phyloP scores from a whole-genome alignment of 2,888 invertebrate genomes.

The Chaetogeoica ovagalla region DNA sequence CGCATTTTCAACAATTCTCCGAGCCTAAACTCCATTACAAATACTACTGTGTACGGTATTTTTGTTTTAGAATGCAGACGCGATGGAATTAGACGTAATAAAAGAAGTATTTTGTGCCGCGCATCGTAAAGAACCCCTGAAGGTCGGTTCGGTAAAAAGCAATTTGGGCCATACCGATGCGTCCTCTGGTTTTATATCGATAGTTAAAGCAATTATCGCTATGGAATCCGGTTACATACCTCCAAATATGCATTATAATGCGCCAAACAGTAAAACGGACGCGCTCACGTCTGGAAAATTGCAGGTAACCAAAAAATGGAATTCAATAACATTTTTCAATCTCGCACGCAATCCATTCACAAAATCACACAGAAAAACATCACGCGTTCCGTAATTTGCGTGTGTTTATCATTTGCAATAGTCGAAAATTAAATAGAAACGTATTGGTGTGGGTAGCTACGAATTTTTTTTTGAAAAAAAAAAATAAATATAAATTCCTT shows the following conservation, averaged over 20 bases:
- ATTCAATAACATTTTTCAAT: no score
- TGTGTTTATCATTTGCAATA: no score
- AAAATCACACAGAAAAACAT: no score
- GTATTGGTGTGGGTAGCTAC: no score
- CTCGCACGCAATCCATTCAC: no score
- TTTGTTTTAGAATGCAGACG: slow-evolving; percentile 55
- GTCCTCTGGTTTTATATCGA: slow-evolving; percentile 60
- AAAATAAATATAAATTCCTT: no score
- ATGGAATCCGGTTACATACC: slow-evolving; percentile 57
- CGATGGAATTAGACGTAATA: slow-evolving; percentile 55
- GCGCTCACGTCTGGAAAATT: slow-evolving; percentile 56
- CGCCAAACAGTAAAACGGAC: slow-evolving; percentile 56
- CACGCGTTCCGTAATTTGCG: no score
- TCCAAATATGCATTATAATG: slow-evolving; percentile 57
- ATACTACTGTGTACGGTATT: neutral
- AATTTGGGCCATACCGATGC: slow-evolving; percentile 68
- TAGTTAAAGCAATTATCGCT: slow-evolving; percentile 61
- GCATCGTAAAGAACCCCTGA: slow-evolving; percentile 59
- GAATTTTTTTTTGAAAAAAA: no score
- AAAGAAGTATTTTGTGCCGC: slow-evolving; percentile 54
- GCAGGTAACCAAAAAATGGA: slow-evolving; percentile 54
- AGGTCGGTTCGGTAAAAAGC: slow-evolving; percentile 67
- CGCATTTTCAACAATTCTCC: no score
- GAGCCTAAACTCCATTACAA: no score
- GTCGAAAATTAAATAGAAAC: no score